These are phyloP conservation scores for Lingula anatina DNA, from an alignment of 2,888 invertebrate genomes.

Conservation along the genomic window DNA sequence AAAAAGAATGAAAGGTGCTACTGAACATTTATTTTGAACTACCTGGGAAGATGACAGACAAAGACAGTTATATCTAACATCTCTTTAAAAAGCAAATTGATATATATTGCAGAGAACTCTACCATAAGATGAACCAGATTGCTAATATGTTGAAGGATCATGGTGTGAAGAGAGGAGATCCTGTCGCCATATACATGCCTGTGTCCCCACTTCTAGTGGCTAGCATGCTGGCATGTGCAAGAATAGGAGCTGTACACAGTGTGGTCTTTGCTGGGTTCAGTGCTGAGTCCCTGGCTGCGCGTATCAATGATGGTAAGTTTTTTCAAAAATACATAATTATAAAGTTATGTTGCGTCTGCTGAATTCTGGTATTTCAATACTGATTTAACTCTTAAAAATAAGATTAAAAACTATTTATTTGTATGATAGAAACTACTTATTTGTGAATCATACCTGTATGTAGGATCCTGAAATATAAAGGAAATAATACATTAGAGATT, in stretches of 20 bases:
- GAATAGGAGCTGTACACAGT: constrained; percentile 56
- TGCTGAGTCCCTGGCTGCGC: constrained; percentile 53
- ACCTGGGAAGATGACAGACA: too few species aligned
- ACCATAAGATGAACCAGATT: constrained; percentile 47
- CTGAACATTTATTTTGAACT: too few species aligned
- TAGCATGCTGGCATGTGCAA: constrained; percentile 55
- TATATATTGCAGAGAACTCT: constrained; percentile 48
- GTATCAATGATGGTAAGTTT: constrained; percentile 52
- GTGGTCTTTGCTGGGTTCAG: constrained; percentile 58
- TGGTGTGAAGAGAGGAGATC: constrained; percentile 53
- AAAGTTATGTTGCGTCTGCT: too few species aligned
- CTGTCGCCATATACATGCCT: constrained; percentile 55
- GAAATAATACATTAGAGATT: too few species aligned
- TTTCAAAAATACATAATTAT: neutral
- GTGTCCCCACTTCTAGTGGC: constrained; percentile 53
- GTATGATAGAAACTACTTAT: too few species aligned
- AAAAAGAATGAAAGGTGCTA: too few species aligned
- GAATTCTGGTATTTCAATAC: neutral
- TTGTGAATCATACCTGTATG: too few species aligned
- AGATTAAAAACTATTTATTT: too few species aligned
- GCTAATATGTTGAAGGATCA: constrained; percentile 47
- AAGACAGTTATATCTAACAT: too few species aligned
- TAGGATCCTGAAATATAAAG: too few species aligned
- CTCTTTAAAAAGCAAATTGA: too few species aligned
- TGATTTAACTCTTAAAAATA: too few species aligned